These are phyloP conservation scores for Trochalopteron elliotii DNA, from an alignment of 2,113 vertebrate genomes.

Conservation along the genomic window DNA sequence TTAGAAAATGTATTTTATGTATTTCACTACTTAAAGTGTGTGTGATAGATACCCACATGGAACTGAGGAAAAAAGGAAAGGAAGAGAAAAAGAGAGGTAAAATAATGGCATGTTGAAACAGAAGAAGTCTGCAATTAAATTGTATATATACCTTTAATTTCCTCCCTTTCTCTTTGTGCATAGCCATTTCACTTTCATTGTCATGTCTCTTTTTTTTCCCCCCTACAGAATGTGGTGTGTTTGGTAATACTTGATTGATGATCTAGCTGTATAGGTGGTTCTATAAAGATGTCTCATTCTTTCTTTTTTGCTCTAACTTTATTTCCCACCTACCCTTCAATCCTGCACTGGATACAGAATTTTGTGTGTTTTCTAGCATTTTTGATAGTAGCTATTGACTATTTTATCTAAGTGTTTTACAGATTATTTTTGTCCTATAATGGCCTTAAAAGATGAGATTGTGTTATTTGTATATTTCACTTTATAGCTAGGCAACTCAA, in stretches of 20 bases:
- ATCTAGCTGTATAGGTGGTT: neutral
- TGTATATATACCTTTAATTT: neutral
- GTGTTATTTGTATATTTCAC: neutral
- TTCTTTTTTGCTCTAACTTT: neutral
- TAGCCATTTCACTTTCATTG: neutral
- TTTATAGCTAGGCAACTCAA: neutral
- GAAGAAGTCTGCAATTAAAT: neutral
- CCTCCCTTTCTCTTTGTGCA: neutral
- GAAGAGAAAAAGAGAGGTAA: neutral
- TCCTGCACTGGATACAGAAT: neutral
- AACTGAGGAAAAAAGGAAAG: neutral
- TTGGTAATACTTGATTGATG: neutral
- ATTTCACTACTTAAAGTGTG: neutral
- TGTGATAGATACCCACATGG: neutral
- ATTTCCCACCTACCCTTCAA: neutral
- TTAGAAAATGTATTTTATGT: neutral
- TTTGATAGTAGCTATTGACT: neutral
- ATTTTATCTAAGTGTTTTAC: neutral
- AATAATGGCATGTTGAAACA: neutral
- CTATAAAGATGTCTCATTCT: neutral
- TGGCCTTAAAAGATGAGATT: neutral
- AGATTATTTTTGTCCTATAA: neutral
- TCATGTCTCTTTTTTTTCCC: accelerated
- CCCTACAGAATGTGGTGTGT: neutral
- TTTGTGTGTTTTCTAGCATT: neutral